A percentile compares a stretch with the other conserved stretches of the same genome.
These are phyloP conservation scores for Chitala chitala DNA, from an alignment of 2,113 vertebrate species.

Conservation along the genomic window DNA sequence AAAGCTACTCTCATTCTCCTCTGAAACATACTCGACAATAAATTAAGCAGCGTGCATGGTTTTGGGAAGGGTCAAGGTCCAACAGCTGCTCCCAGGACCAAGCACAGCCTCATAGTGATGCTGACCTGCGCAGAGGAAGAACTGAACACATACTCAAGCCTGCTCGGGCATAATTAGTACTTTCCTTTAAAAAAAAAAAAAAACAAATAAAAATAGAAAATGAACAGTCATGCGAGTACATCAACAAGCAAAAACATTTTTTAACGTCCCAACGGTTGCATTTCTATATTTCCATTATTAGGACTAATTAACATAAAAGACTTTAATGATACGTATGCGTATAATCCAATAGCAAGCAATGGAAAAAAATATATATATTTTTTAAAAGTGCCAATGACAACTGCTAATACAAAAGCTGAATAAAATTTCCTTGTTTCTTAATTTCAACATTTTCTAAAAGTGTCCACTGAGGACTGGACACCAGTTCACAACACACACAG, in stretches of 20 bases:
- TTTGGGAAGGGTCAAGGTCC: not conserved
- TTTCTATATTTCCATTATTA: conserved; percentile 20
- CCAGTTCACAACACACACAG: conserved; percentile 12
- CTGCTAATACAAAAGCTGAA: conserved; percentile 19
- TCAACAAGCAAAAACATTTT: not conserved
- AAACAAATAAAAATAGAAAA: conserved; percentile 11
- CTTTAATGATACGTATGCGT: conserved; percentile 3
- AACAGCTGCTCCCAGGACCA: not conserved
- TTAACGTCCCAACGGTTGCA: conserved; percentile 1
- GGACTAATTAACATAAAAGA: conserved; percentile 16
- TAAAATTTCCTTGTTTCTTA: conserved; percentile 2
- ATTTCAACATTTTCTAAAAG: conserved; percentile 2
- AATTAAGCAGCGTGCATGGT: conserved; percentile 14
- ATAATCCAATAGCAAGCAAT: conserved; percentile 22
- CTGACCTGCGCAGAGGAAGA: not conserved
- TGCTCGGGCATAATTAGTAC: conserved; percentile 26
- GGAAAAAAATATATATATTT: too few species aligned
- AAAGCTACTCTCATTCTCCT: not conserved
- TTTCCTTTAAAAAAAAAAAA: conserved; percentile 30
- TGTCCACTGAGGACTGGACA: not conserved
- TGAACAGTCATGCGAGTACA: not conserved
- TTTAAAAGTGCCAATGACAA: conserved; percentile 27
- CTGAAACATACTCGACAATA: conserved; percentile 21
- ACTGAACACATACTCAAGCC: not conserved
- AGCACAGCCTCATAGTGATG: not conserved